phyloP scores from a whole-genome alignment of 35 echinoderm and acorn worm genomes.

The Holothuria glaberrima region DNA sequence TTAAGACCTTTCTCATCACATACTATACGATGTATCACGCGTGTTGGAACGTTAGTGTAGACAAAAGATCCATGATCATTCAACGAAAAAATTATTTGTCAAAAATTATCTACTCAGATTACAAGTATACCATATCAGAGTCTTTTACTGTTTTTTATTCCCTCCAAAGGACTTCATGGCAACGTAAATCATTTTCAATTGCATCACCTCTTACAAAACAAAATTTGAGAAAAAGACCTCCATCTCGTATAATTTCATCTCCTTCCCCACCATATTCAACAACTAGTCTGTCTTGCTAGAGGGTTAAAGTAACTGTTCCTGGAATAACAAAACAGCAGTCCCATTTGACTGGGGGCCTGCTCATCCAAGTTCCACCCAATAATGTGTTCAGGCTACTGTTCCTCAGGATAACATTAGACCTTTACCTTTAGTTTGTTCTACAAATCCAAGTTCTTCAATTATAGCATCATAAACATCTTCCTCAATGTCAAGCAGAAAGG shows the following conservation, averaged over 20 bases:
- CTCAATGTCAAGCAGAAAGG: background rate
- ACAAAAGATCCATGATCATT: background rate
- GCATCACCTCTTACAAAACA: background rate
- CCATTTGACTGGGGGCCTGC: background rate
- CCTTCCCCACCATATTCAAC: constrained; percentile 1
- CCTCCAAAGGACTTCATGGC: background rate
- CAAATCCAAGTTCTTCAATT: background rate
- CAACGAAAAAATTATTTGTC: background rate
- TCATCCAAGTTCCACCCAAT: background rate
- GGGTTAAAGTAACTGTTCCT: background rate
- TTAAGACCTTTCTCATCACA: background rate
- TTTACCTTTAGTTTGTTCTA: background rate
- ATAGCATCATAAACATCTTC: constrained; percentile 1
- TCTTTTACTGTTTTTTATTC: background rate
- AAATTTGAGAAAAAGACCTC: background rate
- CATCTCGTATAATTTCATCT: background rate
- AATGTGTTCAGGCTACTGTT: background rate
- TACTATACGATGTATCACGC: background rate
- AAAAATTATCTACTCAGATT: background rate
- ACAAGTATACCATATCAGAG: background rate
- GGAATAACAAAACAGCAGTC: background rate
- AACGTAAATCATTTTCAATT: constrained; percentile 4
- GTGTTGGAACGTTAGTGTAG: background rate
- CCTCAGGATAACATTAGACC: background rate
- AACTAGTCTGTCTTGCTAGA: background rate